Evolutionary conservation across 2,888 invertebrate species (phyloP), one percentile per base, ranked within the genome.

Genomic region (Oscheius sp.): DNA sequence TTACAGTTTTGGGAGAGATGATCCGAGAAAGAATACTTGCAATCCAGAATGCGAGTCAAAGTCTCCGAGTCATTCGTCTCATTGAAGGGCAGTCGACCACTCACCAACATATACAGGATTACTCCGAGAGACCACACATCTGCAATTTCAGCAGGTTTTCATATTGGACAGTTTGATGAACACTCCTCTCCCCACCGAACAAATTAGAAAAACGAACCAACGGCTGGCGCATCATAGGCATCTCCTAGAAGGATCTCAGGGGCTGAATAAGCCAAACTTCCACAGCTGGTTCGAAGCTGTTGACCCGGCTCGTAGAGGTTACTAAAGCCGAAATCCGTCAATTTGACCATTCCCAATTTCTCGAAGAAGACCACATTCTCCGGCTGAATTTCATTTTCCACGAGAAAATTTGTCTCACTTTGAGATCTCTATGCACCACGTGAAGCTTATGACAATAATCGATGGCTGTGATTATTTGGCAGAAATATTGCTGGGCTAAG

Each of bases 281-380:
- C 98, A 89, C 98, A 98, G 37, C 95, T 96, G 25, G 98, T 99
- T 88, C 95, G 95, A 86, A 97, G 88, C 87, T 96, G 95, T 88
- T 95, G 94, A 58, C 96, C 97, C 25, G 96, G 96, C 86, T 92
- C 88, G 92, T 90, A 91, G 83, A 90, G 88, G 90, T 99, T 98
- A 89, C 96, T 96, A 86, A 92, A 92, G 87, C 96, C 98, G 90
- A 98, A 98, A 89, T 99, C 98, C 73, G 98, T 98, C 87, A 98
- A 90, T 90, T 98, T 99, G 34, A 98, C 97, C 87, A 95, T 91
- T 69, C 95, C 95, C 64, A 94, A 90, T 89, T 95, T 94, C 89
- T 96, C 95, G 88, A 98, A 98, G 89, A 97, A 97, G 58, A 99
- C 96, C 71, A 98, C 97, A 90, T 99, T 98, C 89, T 98, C 98